Base-by-base conservation (phyloP, 2,797 vertebrate genomes). In the Danio albolineatus region DNA sequence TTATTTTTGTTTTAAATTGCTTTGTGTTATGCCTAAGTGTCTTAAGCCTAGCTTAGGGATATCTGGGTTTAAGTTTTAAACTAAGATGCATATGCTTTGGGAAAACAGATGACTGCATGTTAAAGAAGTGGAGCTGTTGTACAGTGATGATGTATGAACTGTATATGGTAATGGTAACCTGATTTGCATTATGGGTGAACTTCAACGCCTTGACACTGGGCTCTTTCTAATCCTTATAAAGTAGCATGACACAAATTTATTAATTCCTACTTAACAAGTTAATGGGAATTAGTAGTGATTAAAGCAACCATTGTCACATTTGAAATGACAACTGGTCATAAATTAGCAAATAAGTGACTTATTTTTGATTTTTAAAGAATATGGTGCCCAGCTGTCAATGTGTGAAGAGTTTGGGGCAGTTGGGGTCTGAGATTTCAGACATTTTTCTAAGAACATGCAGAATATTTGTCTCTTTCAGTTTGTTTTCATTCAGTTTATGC, bases 171-270 rank as follows among this genome's bases (percentile, higher is more conserved):
- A 19, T 75, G 38, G 2, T 62, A 54, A 39, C 10, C 57, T 71
- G 70, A 48, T 78, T 51, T 67, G 19, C 21, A 72, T 82, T 28
- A 70, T 83, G 73, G 79, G 70, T 86, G 80, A 16, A 84, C 62
- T 61, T 85, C 38, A 73, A 13, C 71, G 43, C 80, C 74, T 79
- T 87, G 86, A 82, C 85, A 53, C 82, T 84, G 76, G 84, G 77
- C 43, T 39, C 9, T 60, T 38, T 36, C 28, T 16, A 12, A 28
- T 70, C 41, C 79, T 54, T 64, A n/a, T 28, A 72, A 39, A 7
- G 10, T 6, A 54, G 56, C 21, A 17, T 13, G 41, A 66, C 21
- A 28, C 6, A 56, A 14, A 5, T 46, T 5, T 7, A 60, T 46
- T 65, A 44, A 81, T 67, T 38, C 36, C 16, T 7, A 64, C 10